phyloP scores from a whole-genome alignment of 2,888 invertebrate species.

The Magallana nippona region DNA sequence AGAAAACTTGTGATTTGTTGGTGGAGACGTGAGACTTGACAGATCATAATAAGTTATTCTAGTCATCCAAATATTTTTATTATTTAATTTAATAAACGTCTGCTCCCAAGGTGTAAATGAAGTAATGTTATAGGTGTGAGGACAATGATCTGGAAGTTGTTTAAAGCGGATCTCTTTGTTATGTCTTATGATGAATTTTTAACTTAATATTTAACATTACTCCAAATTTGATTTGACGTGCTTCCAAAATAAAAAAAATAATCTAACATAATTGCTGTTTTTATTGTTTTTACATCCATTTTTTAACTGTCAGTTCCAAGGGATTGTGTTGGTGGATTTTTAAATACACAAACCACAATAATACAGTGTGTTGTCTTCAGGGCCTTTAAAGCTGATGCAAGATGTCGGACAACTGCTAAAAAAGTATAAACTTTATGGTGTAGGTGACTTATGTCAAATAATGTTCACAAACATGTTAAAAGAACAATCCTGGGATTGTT shows the following conservation, averaged over 20 bases:
- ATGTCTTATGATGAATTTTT: constrained; percentile 12
- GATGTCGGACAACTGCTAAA: not conserved
- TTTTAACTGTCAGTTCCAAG: not conserved
- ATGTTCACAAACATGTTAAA: too few species aligned
- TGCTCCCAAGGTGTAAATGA: not conserved
- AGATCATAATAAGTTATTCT: not conserved
- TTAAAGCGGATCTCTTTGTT: not conserved
- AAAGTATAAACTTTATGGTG: not conserved
- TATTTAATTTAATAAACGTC: constrained; percentile 3
- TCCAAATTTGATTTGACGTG: not conserved
- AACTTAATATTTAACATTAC: not conserved
- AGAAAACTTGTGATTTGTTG: not conserved
- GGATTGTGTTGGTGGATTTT: not conserved
- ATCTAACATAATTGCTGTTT: not conserved
- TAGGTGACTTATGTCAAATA: not conserved
- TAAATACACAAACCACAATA: constrained; percentile 3
- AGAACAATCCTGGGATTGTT: too few species aligned
- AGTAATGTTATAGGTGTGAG: not conserved
- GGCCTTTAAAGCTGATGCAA: not conserved
- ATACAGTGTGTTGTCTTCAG: not conserved
- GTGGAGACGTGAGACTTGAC: not conserved
- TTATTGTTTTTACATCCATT: not conserved
- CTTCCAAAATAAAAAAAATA: constrained; percentile 1
- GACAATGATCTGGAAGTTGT: not conserved
- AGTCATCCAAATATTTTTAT: constrained; percentile 14